These are phyloP conservation scores for Apodemia zela DNA, from an alignment of 2,888 invertebrate genomes.

Conservation along the genomic window DNA sequence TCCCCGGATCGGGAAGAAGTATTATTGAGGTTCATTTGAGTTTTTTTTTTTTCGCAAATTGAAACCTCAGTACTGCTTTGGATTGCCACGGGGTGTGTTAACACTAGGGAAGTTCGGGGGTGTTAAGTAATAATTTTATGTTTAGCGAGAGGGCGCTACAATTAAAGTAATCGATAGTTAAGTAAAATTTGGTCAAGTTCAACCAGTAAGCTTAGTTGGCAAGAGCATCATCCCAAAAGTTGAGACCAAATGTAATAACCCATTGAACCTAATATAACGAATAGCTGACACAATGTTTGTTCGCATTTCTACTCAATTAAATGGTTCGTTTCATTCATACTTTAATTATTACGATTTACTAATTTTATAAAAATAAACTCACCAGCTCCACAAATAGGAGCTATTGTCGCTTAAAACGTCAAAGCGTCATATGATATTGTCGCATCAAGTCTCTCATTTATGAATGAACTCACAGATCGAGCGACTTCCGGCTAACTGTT, in stretches of 20 bases:
- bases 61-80: too few species aligned
- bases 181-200: too few species aligned
- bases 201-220: background rate
- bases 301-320: constrained; percentile 73
- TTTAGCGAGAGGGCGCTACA: too few species aligned
- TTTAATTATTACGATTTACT: constrained; percentile 54
- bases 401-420: constrained; percentile 47
- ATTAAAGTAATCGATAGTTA: too few species aligned
- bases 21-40: too few species aligned
- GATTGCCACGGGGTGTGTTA: too few species aligned
- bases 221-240: background rate
- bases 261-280: constrained; percentile 42
- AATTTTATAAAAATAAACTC: constrained; percentile 50
- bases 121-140: too few species aligned
- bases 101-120: too few species aligned
- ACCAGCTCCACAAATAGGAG: constrained; percentile 49
- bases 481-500: constrained; percentile 78
- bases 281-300: constrained; percentile 62
- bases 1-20: too few species aligned
- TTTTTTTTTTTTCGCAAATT: too few species aligned
- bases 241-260: constrained; percentile 23
- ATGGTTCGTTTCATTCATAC: constrained; percentile 73
- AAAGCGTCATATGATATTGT: constrained; percentile 70
- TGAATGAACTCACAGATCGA: constrained; percentile 79
- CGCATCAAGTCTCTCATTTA: constrained; percentile 65